A percentile compares a stretch with the other conserved stretches of the same genome.
phyloP scores from a whole-genome alignment of 2,888 invertebrate genomes.

The Lasius platythorax region DNA sequence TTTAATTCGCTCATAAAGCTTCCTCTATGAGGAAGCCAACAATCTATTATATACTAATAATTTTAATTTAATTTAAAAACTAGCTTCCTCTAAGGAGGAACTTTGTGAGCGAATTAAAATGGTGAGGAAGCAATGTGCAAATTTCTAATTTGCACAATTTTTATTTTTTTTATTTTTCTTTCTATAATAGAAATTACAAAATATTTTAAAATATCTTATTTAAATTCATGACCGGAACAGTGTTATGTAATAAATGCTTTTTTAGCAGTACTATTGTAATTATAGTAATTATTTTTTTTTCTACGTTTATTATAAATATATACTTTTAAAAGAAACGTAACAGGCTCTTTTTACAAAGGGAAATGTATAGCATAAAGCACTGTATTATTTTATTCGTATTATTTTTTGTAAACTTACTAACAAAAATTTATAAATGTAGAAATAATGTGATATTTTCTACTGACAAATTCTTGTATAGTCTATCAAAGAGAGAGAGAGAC shows the following conservation, averaged over 20 bases:
- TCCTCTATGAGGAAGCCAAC: too few species aligned
- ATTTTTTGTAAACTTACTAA: background rate
- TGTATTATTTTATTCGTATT: background rate
- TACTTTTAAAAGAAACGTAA: background rate
- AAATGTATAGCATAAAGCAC: background rate
- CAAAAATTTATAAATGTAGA: background rate
- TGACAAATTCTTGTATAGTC: background rate
- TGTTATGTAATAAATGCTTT: background rate
- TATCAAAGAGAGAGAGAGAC: background rate
- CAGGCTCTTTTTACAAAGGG: background rate
- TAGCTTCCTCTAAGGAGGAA: too few species aligned
- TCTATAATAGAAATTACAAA: background rate
- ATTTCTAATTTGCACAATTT: too few species aligned
- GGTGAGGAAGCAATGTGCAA: too few species aligned
- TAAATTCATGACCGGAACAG: background rate
- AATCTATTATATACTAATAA: too few species aligned
- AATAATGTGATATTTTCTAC: background rate
- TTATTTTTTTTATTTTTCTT: too few species aligned
- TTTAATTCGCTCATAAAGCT: too few species aligned
- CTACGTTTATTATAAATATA: background rate
- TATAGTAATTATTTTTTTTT: background rate
- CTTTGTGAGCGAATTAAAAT: too few species aligned
- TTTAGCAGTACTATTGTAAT: background rate
- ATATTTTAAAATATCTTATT: conserved; percentile 13
- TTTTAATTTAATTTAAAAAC: too few species aligned